Conservation (phyloP, 2,888 invertebrate genomes). For the Epirrita christyi region DNA sequence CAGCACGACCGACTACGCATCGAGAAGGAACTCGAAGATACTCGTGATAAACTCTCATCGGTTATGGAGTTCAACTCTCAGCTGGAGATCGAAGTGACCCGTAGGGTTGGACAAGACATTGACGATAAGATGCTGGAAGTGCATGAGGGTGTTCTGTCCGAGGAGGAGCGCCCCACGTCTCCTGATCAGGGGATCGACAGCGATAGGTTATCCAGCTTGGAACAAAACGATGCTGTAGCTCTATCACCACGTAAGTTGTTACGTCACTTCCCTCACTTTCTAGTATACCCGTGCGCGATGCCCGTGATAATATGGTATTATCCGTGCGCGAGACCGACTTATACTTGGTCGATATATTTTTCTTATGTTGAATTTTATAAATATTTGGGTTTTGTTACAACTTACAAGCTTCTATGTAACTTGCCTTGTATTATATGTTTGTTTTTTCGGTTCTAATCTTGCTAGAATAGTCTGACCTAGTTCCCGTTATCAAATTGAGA, state of each 20-base stretch:
- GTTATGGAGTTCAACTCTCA: conserved; percentile 65
- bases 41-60: conserved; percentile 73
- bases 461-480: too few species aligned
- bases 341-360: too few species aligned
- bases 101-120: conserved; percentile 62
- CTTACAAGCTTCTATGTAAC: too few species aligned
- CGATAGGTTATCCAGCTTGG: conserved; percentile 88
- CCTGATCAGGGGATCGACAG: conserved; percentile 97
- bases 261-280: too few species aligned
- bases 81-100: conserved; percentile 76
- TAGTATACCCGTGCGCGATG: too few species aligned
- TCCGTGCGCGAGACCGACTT: too few species aligned
- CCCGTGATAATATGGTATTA: too few species aligned
- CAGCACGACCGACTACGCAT: conserved; percentile 88
- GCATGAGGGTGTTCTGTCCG: conserved; percentile 58
- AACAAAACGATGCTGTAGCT: conserved; percentile 81
- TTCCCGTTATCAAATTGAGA: too few species aligned
- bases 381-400: too few species aligned
- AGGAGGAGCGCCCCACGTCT: conserved; percentile 85
- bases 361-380: too few species aligned
- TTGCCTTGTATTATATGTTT: too few species aligned
- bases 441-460: too few species aligned
- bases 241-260: conserved; percentile 71
- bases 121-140: conserved; percentile 62
- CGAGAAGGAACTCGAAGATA: conserved; percentile 86